Conservation (phyloP, 2,888 invertebrate genomes). For the Torymus texanus region DNA sequence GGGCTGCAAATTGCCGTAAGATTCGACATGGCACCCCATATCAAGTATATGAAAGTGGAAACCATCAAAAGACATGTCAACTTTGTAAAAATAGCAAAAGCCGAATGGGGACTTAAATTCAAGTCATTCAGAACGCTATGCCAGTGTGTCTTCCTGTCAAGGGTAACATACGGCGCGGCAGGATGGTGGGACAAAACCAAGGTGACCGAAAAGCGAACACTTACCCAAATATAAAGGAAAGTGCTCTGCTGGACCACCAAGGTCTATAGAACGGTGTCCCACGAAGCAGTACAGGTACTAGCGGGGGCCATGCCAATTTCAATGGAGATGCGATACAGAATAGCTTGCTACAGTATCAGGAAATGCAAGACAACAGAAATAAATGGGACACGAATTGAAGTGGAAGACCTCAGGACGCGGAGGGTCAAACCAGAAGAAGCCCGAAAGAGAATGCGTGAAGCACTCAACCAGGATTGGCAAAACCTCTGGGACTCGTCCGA, state of each 20-base stretch:
- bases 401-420: fast-evolving
- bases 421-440: not conserved
- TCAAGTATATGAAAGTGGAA: no score
- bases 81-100: not conserved
- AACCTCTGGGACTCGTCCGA: not conserved
- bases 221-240: not conserved
- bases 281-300: not conserved
- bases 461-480: slow-evolving; percentile 18
- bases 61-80: no score
- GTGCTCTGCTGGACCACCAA: not conserved
- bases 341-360: not conserved
- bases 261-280: not conserved
- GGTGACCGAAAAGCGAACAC: no score
- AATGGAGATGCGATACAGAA: not conserved
- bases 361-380: not conserved
- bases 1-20: no score
- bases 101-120: slow-evolving; percentile 14
- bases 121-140: not conserved
- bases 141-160: slow-evolving; percentile 9
- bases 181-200: slow-evolving; percentile 17
- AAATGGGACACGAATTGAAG: not conserved
- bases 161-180: not conserved
- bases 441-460: no score
- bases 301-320: slow-evolving; percentile 7
- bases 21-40: no score